Evolutionary conservation across 2,888 invertebrate genomes (phyloP).

Genomic region (Dolomedes plantarius): DNA sequence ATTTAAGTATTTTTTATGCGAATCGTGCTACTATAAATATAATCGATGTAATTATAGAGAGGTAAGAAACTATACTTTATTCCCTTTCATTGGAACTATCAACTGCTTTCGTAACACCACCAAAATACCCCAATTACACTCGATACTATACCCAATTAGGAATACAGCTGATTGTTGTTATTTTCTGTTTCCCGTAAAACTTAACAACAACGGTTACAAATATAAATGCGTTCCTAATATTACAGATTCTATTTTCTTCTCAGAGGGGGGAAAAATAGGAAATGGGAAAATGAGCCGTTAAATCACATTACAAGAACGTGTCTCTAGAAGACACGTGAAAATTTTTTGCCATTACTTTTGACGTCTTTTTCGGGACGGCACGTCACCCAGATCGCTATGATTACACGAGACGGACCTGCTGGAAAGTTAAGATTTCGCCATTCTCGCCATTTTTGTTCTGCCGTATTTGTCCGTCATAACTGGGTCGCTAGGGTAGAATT

Average conservation of each 20-base stretch:
- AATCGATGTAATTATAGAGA: too few species aligned
- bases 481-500: too few species aligned
- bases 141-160: too few species aligned
- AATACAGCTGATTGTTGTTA: too few species aligned
- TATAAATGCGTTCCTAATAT: neutral
- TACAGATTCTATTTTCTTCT: neutral
- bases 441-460: conserved; percentile 4
- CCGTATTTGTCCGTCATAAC: too few species aligned
- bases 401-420: neutral
- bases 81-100: too few species aligned
- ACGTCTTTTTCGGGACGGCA: neutral
- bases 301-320: conserved; percentile 34
- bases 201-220: neutral
- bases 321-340: conserved; percentile 25
- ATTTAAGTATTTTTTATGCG: too few species aligned
- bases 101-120: too few species aligned
- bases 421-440: neutral
- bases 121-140: too few species aligned
- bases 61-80: too few species aligned
- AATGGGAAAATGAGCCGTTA: conserved; percentile 1
- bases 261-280: neutral
- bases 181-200: too few species aligned
- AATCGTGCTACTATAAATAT: too few species aligned
- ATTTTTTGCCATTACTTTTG: conserved; percentile 2
- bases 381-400: conserved; percentile 43